A percentile compares a stretch with the other conserved stretches of the same genome.
phyloP scores from a whole-genome alignment of 2,888 invertebrate species.

The Tetrapedia diversipes region DNA sequence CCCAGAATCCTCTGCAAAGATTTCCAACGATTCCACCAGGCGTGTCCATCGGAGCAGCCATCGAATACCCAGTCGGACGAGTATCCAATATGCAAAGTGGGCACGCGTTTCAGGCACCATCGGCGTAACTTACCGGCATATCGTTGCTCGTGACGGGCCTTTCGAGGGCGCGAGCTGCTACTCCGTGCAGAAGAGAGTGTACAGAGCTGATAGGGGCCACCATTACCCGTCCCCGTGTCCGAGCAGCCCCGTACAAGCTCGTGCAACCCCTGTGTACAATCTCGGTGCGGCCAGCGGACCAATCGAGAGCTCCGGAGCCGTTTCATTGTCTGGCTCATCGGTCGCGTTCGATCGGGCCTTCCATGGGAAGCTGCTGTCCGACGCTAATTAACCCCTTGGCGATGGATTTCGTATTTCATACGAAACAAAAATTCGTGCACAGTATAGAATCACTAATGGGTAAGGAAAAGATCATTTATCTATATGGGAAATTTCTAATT shows the following conservation, averaged over 20 bases:
- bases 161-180: slow-evolving; percentile 31
- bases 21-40: slow-evolving; percentile 6
- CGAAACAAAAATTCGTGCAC: too few species aligned
- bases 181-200: slow-evolving; percentile 62
- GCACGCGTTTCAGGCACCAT: slow-evolving; percentile 61
- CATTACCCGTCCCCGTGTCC: slow-evolving; percentile 65
- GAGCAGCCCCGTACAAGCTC: slow-evolving; percentile 62
- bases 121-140: slow-evolving; percentile 67
- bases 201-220: slow-evolving; percentile 73
- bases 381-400: slow-evolving; percentile 35
- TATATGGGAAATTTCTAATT: too few species aligned
- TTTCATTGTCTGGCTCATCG: slow-evolving; percentile 58
- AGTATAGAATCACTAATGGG: too few species aligned
- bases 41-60: slow-evolving; percentile 35
- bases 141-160: slow-evolving; percentile 62
- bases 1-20: neutral
- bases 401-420: too few species aligned
- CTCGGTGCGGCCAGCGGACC: slow-evolving; percentile 62
- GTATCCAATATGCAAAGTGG: slow-evolving; percentile 69
- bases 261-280: slow-evolving; percentile 71
- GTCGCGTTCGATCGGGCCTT: slow-evolving; percentile 53
- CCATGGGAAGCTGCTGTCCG: slow-evolving; percentile 21
- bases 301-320: slow-evolving; percentile 48
- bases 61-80: slow-evolving; percentile 46
- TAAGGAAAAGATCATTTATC: too few species aligned